phyloP scores from a whole-genome alignment of 1,140 invertebrate genomes.

The Pararge aegeria region DNA sequence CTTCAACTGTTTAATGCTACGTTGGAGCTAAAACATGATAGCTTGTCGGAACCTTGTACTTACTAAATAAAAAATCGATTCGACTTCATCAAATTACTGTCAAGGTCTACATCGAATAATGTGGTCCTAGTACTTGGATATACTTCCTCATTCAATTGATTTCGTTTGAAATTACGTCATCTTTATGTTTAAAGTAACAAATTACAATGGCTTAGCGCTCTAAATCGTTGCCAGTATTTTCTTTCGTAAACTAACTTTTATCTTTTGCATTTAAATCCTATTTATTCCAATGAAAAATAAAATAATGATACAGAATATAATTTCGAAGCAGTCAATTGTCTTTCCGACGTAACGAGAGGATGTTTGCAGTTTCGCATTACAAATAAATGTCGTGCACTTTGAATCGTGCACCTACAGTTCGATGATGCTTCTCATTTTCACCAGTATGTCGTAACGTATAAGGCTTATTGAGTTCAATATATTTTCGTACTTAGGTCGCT shows the following conservation, averaged over 20 bases:
- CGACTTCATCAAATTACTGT: conserved; percentile 4
- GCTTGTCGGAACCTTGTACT: conserved; percentile 7
- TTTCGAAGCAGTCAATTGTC: conserved; percentile 30
- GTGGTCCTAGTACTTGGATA: background rate
- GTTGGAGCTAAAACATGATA: conserved; percentile 23
- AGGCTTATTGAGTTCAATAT: conserved; percentile 11
- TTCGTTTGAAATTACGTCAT: conserved; percentile 1
- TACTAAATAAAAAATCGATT: conserved; percentile 11
- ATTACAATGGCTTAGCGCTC: background rate
- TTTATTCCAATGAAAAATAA: background rate
- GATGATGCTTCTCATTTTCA: conserved; percentile 22
- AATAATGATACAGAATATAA: background rate
- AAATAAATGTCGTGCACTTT: conserved; percentile 46
- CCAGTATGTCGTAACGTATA: conserved; percentile 19
- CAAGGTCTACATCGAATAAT: conserved; percentile 3
- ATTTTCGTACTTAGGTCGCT: conserved; percentile 21
- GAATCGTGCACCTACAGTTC: conserved; percentile 20
- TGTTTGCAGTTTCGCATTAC: conserved; percentile 62
- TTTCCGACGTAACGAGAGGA: conserved; percentile 44
- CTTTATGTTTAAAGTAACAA: background rate
- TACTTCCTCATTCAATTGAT: background rate
- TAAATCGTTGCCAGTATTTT: too few relatives aligned
- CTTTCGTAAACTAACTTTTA: too few relatives aligned
- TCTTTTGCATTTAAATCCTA: too few relatives aligned
- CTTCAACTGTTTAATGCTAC: conserved; percentile 33